Conservation (phyloP, 2,113 vertebrate genomes). For the Nestor notabilis region DNA sequence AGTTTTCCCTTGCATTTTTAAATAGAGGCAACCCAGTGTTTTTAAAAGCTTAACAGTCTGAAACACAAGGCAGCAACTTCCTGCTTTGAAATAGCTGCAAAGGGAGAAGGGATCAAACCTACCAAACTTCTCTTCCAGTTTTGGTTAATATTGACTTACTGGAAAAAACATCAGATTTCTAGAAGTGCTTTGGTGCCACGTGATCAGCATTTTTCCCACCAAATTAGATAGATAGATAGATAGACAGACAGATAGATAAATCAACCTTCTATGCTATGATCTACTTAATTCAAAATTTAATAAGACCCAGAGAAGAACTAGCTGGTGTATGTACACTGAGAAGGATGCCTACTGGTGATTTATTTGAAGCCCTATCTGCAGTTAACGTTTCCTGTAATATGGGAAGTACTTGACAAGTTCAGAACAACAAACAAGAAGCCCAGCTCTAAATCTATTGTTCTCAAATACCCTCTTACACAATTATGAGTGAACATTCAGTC, state of each 20-base stretch:
- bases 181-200: neutral
- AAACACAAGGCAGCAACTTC: neutral
- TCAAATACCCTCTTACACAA: neutral
- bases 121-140: neutral
- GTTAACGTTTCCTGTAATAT: neutral
- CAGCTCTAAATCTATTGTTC: neutral
- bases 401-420: constrained; percentile 6
- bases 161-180: neutral
- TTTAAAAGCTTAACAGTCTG: neutral
- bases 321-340: fast-evolving
- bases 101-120: neutral
- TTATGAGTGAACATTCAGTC: fast-evolving
- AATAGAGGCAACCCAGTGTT: neutral
- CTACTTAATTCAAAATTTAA: neutral
- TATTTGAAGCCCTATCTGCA: neutral
- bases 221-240: too few relatives aligned
- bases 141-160: neutral
- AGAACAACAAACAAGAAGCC: neutral
- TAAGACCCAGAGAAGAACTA: neutral
- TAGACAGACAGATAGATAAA: neutral
- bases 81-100: neutral
- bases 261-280: neutral
- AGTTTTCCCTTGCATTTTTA: neutral
- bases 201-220: neutral
- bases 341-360: neutral